A percentile compares a stretch with the other conserved stretches of the same genome.
Conservation (phyloP, 2,113 vertebrate genomes). For the Oxyura jamaicensis region DNA sequence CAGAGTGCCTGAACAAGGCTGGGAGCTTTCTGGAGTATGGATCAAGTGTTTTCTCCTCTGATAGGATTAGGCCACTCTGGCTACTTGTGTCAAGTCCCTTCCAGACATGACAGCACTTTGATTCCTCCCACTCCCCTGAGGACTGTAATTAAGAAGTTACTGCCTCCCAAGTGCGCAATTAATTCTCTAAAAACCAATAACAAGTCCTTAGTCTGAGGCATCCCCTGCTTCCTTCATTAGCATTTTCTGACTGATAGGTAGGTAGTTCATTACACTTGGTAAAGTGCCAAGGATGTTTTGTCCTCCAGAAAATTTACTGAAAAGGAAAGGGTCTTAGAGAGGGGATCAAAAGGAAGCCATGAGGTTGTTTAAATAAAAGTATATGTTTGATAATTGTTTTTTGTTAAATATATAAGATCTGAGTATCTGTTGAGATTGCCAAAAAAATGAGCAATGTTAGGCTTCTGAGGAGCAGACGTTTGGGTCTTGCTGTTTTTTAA, state of each 20-base stretch:
- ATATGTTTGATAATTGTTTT: background rate
- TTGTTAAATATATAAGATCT: background rate
- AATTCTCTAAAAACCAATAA: conserved; percentile 13
- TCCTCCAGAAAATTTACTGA: background rate
- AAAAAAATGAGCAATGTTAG: background rate
- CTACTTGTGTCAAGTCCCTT: conserved; percentile 22
- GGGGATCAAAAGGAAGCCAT: background rate
- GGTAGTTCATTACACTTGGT: background rate
- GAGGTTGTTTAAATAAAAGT: background rate
- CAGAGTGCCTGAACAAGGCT: background rate
- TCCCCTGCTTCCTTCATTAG: background rate
- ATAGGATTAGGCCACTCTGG: background rate
- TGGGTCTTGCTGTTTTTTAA: background rate
- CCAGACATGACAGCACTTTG: background rate
- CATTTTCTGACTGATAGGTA: background rate
- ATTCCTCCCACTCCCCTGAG: background rate
- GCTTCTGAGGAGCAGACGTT: background rate
- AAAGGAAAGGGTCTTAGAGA: background rate
- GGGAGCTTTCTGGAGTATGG: background rate
- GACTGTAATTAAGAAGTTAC: conserved; percentile 40
- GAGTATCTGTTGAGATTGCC: background rate
- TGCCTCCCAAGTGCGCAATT: conserved; percentile 6
- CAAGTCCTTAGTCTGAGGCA: background rate
- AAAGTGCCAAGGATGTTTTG: background rate
- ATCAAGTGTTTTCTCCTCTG: conserved; percentile 12